Percentiles rank a stretch among this genome's conserved stretches.
Evolutionary conservation across 2,888 invertebrate genomes (phyloP).

Genomic region (Tiphia femorata): DNA sequence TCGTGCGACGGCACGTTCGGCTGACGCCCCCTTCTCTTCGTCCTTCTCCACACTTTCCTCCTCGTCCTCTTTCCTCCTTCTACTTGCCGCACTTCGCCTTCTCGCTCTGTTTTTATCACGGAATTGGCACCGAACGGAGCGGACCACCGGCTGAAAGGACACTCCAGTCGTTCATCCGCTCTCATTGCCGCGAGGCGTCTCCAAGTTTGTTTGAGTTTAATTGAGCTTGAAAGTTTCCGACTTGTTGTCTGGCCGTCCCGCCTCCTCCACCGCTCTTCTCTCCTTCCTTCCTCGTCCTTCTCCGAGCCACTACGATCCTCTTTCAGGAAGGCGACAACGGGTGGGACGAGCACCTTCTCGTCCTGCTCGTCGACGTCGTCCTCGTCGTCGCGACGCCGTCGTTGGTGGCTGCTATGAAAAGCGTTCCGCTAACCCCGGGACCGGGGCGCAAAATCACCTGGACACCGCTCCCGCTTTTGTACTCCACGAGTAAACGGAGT

Average conservation of each 20-base stretch:
- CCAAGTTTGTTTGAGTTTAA: conserved; percentile 57
- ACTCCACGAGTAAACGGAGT: too few relatives aligned
- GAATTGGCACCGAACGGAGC: conserved; percentile 40
- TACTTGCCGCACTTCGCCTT: not conserved
- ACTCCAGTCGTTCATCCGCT: conserved; percentile 33
- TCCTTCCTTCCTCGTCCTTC: not conserved
- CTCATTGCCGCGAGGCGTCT: conserved; percentile 42
- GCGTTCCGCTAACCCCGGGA: too few relatives aligned
- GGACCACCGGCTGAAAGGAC: conserved; percentile 32
- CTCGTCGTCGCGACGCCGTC: not conserved
- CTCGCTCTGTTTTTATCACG: conserved; percentile 30
- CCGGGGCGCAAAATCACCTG: too few relatives aligned
- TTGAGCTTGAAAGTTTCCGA: conserved; percentile 58
- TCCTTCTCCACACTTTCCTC: not conserved
- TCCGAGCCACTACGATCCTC: too few relatives aligned
- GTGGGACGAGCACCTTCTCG: too few relatives aligned
- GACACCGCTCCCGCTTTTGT: too few relatives aligned
- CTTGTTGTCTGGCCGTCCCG: conserved; percentile 45
- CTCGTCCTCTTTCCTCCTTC: not conserved
- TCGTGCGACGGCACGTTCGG: not conserved
- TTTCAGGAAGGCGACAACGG: too few relatives aligned
- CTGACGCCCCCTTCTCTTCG: not conserved
- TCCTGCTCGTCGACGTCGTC: not conserved
- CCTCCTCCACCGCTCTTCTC: conserved; percentile 21
- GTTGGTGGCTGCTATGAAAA: conserved; percentile 4